Evolutionary conservation across 2,888 invertebrate species (phyloP).

Genomic region (Aphidoletes aphidimyza): DNA sequence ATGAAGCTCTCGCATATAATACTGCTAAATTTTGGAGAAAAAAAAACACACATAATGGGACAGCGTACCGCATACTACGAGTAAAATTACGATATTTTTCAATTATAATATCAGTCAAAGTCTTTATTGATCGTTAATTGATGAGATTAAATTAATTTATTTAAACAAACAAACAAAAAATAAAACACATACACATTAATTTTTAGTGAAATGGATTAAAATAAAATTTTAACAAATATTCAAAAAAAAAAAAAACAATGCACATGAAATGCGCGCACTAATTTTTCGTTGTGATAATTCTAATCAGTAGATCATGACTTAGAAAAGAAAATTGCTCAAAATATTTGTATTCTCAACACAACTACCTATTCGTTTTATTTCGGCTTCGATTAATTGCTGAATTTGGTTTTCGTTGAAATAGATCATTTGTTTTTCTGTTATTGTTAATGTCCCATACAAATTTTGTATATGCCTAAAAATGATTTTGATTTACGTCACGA

Average conservation of each 20-base stretch:
- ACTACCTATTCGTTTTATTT: too few species aligned
- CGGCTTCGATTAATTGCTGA: too few species aligned
- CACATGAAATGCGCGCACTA: not conserved
- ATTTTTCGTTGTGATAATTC: slow-evolving; percentile 3
- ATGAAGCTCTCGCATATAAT: too few species aligned
- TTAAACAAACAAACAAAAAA: not conserved
- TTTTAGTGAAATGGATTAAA: not conserved
- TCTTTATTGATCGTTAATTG: not conserved
- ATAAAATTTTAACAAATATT: not conserved
- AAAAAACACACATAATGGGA: not conserved
- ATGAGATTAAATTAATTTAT: not conserved
- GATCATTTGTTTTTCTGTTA: too few species aligned
- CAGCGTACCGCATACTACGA: not conserved
- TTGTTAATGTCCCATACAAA: too few species aligned
- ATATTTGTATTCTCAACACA: not conserved
- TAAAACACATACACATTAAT: not conserved
- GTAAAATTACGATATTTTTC: not conserved
- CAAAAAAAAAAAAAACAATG: not conserved
- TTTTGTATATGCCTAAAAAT: too few species aligned
- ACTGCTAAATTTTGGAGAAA: not conserved
- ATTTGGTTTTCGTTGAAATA: too few species aligned
- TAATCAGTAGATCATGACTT: not conserved
- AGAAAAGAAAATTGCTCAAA: not conserved
- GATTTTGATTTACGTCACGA: too few species aligned
- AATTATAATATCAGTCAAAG: slow-evolving; percentile 18